Conservation (phyloP, 2,888 invertebrate species). For the Bursaphelenchus okinawaensis region DNA sequence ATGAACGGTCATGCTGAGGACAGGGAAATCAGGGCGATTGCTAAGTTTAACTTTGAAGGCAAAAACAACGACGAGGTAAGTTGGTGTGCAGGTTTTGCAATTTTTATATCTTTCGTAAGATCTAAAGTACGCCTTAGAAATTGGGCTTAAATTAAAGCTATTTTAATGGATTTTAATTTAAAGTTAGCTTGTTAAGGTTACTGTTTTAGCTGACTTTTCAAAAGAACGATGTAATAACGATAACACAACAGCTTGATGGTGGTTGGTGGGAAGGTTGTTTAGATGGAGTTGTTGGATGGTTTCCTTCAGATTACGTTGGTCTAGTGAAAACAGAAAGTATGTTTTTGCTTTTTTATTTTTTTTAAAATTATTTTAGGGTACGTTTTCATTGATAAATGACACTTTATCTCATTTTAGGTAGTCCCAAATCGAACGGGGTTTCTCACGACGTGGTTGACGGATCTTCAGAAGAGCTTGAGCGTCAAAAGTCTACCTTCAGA, state of each 20-base stretch:
- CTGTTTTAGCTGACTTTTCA: constrained; percentile 77
- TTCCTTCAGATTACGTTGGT: constrained; percentile 42
- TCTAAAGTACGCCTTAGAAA: too few relatives aligned
- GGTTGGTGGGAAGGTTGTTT: constrained; percentile 98
- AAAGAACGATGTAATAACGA: constrained; percentile 90
- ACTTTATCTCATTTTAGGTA: constrained; percentile 9
- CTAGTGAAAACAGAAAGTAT: constrained; percentile 16
- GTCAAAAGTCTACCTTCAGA: background rate
- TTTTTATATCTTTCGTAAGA: constrained; percentile 9
- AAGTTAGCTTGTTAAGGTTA: background rate
- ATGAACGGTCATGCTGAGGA: constrained; percentile 14
- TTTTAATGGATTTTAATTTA: too few relatives aligned
- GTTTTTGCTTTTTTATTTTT: background rate
- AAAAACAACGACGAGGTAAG: constrained; percentile 91
- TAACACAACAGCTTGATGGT: constrained; percentile 80
- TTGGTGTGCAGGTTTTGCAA: too few relatives aligned
- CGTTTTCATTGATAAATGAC: too few relatives aligned
- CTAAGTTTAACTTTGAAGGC: constrained; percentile 86
- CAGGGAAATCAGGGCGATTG: constrained; percentile 61
- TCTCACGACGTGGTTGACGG: constrained; percentile 1
- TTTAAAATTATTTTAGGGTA: too few relatives aligned
- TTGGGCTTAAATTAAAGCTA: too few relatives aligned
- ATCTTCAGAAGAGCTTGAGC: background rate
- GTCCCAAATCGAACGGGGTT: constrained; percentile 12
- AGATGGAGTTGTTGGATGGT: constrained; percentile 52